phyloP scores from a whole-genome alignment of 2,797 vertebrate genomes.

The Paramormyrops hopkinsi region DNA sequence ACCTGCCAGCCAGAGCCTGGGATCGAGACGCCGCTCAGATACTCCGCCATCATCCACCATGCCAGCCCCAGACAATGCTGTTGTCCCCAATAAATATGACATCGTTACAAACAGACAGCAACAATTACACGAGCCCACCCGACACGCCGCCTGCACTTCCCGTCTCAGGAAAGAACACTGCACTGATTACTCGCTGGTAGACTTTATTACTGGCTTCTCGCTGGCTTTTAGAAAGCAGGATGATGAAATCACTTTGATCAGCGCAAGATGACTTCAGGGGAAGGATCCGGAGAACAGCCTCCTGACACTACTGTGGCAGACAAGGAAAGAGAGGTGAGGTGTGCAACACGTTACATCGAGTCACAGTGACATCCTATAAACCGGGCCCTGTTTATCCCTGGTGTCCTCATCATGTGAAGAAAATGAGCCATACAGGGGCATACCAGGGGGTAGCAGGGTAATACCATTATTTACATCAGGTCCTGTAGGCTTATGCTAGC shows the following conservation, averaged over 20 bases:
- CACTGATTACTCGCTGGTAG: background rate
- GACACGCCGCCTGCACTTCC: background rate
- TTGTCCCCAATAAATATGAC: background rate
- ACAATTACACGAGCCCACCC: background rate
- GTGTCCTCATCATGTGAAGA: background rate
- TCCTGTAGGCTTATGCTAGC: background rate
- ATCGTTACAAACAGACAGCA: background rate
- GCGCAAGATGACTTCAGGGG: background rate
- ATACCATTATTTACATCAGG: background rate
- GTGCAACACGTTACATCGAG: background rate
- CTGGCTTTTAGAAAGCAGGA: background rate
- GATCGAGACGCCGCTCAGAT: background rate
- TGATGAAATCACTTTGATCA: constrained; percentile 1
- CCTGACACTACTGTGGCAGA: background rate
- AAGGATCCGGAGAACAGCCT: background rate
- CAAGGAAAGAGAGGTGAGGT: background rate
- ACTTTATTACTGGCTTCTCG: background rate
- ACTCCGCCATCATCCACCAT: background rate
- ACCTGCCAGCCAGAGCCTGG: background rate
- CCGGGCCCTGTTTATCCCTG: background rate
- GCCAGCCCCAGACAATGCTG: background rate
- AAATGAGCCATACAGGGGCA: background rate
- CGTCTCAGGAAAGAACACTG: background rate
- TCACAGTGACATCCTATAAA: background rate
- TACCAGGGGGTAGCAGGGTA: background rate